Conservation (phyloP, 2,113 vertebrate species). For the Melanocharis versteri region DNA sequence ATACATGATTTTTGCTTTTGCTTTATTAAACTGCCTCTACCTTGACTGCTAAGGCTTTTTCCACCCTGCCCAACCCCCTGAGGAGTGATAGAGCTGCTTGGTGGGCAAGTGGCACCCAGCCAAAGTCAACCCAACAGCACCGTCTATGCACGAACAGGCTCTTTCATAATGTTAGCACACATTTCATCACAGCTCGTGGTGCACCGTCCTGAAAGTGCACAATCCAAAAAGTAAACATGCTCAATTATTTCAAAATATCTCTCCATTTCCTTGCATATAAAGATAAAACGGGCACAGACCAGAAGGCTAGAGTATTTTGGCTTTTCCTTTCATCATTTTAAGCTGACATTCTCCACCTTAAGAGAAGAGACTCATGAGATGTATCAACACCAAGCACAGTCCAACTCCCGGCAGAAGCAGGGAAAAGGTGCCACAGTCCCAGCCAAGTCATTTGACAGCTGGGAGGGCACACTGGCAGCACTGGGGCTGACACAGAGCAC, state of each 20-base stretch:
- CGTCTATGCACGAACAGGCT: neutral
- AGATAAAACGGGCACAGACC: neutral
- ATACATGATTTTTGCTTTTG: neutral
- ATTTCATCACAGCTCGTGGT: neutral
- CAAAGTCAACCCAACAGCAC: neutral
- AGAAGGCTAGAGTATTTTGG: neutral
- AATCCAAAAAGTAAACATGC: neutral
- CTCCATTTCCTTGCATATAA: neutral
- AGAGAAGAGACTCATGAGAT: neutral
- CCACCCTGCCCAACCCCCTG: no score
- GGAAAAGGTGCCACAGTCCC: neutral
- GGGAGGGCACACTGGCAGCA: rapidly evolving
- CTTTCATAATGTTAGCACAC: neutral
- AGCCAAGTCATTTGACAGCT: neutral
- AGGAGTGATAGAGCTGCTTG: neutral
- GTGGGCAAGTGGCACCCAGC: neutral
- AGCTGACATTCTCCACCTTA: neutral
- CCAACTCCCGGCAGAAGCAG: neutral
- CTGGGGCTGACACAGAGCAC: neutral
- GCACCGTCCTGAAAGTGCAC: neutral
- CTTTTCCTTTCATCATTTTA: neutral
- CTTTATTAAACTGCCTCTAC: neutral
- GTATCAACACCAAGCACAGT: neutral
- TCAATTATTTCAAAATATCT: neutral
- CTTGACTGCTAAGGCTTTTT: neutral